Percentiles rank a stretch among this genome's conserved stretches.
These are phyloP conservation scores for Uromys caudimaculatus DNA, from an alignment of 2,797 vertebrate genomes.

Conservation along the genomic window DNA sequence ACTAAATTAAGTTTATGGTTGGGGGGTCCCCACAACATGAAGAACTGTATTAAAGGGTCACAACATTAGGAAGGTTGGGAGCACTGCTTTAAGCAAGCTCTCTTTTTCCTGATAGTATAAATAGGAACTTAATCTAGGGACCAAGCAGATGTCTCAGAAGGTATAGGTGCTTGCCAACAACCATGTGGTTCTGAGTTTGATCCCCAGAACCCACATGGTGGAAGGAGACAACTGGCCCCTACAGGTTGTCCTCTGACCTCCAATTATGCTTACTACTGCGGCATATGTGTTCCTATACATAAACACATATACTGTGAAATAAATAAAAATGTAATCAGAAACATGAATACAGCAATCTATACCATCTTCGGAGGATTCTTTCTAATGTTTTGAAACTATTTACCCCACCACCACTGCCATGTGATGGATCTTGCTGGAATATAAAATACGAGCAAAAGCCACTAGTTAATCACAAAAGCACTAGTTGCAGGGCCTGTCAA, in stretches of 20 bases:
- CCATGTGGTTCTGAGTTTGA: background rate
- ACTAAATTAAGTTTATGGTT: background rate
- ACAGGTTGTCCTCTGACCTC: background rate
- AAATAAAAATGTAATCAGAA: background rate
- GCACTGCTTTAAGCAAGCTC: background rate
- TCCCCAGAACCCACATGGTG: background rate
- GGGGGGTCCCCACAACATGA: background rate
- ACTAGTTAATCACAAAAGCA: background rate
- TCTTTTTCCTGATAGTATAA: background rate
- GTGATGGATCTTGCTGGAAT: slow-evolving; percentile 14
- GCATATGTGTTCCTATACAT: background rate
- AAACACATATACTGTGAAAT: background rate
- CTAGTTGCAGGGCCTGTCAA: background rate
- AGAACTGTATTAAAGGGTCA: background rate
- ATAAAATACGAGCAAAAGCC: slow-evolving; percentile 28
- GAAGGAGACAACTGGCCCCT: background rate
- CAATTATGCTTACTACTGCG: background rate
- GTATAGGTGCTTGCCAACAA: background rate
- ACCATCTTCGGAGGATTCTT: background rate
- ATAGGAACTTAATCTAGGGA: background rate
- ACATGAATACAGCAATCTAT: background rate
- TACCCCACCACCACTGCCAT: background rate
- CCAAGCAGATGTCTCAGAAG: background rate
- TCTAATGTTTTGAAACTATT: slow-evolving; percentile 37
- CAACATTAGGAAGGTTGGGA: background rate